Evolutionary conservation across 2,113 vertebrate genomes (phyloP).

Genomic region (Anser cygnoides): DNA sequence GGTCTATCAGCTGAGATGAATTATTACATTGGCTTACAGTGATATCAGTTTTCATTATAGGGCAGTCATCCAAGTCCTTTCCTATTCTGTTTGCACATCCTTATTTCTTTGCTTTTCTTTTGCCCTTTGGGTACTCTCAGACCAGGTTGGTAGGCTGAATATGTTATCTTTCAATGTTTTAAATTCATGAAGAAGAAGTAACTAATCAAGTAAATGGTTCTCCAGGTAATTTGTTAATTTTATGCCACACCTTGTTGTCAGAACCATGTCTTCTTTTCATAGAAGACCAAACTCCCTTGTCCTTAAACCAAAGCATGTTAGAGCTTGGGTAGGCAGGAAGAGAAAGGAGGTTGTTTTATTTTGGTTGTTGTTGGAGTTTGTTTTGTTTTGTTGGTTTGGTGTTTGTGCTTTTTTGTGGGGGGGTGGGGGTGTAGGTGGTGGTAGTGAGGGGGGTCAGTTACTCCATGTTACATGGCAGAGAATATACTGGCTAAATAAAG

Average conservation of each 20-base stretch:
- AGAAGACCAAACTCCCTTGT: neutral
- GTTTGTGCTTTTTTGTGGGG: neutral
- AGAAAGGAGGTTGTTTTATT: neutral
- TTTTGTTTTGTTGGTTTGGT: neutral
- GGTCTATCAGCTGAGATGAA: constrained; percentile 51
- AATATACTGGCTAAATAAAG: neutral
- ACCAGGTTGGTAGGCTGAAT: neutral
- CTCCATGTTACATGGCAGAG: neutral
- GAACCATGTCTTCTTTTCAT: neutral
- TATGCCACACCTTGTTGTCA: neutral
- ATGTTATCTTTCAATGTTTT: neutral
- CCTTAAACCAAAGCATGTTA: neutral
- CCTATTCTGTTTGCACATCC: neutral
- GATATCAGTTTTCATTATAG: constrained; percentile 44
- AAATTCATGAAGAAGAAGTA: neutral
- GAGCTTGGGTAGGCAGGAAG: neutral
- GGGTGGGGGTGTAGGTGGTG: too few species aligned
- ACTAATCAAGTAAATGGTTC: neutral
- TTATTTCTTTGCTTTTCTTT: constrained; percentile 14
- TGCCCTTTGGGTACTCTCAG: neutral
- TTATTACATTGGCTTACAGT: constrained; percentile 41
- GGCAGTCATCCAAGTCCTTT: constrained; percentile 34
- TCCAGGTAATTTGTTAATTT: neutral
- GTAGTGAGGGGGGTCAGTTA: neutral
- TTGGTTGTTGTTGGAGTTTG: fast-evolving